Conservation (phyloP, 2,797 vertebrate species). For the Mormyrus hasselquistii region DNA sequence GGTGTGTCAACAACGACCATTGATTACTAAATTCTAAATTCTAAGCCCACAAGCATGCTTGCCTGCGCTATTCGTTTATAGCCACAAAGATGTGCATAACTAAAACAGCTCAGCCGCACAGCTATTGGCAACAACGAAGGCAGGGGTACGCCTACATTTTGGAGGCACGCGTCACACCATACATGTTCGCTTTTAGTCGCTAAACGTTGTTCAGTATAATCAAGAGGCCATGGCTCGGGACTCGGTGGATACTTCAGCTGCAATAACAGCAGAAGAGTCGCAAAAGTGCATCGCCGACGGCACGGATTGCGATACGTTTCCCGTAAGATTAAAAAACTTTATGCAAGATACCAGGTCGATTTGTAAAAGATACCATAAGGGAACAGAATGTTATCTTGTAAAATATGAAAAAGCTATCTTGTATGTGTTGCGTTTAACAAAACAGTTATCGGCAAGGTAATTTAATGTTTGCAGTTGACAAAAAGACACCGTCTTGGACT, state of each 20-base stretch:
- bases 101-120: neutral
- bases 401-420: neutral
- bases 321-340: neutral
- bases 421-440: neutral
- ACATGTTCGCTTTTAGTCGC: neutral
- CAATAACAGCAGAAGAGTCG: neutral
- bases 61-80: neutral
- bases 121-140: neutral
- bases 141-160: neutral
- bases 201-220: neutral
- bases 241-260: neutral
- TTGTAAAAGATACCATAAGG: neutral
- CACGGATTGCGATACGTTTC: neutral
- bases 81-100: neutral
- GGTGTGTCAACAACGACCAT: neutral
- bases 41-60: neutral
- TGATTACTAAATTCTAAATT: neutral
- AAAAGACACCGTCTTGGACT: neutral
- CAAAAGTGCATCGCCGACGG: neutral
- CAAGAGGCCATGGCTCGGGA: constrained; percentile 2
- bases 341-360: neutral
- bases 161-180: neutral
- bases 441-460: neutral
- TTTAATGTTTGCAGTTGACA: neutral
- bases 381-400: neutral